Base-by-base conservation (phyloP, 2,113 vertebrate species). In the Passer montanus region DNA sequence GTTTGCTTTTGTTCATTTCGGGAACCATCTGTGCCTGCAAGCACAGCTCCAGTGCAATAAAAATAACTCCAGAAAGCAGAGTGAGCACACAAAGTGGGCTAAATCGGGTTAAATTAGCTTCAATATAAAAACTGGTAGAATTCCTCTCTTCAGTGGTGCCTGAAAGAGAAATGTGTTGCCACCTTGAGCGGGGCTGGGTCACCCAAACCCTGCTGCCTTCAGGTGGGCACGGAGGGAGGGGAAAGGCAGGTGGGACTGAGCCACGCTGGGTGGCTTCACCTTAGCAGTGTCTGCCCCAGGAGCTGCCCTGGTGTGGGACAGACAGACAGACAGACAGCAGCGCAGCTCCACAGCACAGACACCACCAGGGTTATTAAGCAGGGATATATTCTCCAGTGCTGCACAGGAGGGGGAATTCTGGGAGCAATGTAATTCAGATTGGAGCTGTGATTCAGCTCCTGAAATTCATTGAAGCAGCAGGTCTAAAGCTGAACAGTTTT, bases 21-120 rank as follows among this genome's bases (percentile, higher is more conserved):
- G 89, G 84, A 94, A 56, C 94, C 92, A 96, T 94, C 96, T 97
- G 96, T 89, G 94, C 89, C 73, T 84, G 58, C 37, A 35, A 95
- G 47, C 33, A 7, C 21, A 17, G 83, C 67, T 94, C 63, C 87
- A 69, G 84, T 43, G 77, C 91, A 52, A 22, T 78, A 53, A 84
- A 90, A 90, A 75, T 46, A 75, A 49, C 83, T 95, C 69, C 72
- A 49, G 74, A 58, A 92, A 78, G 80, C 64, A 22, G 52, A 6
- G 21, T 30, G 86, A 84, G 37, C 9, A 12, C 24, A 62, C 60
- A n/a, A 28, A 81, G 62, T 13, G 66, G 82, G 87, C 52, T 93
- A 58, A 84, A 79, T 19, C 20, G 85, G 70, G 82, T 76, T 76
- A 43, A 89, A 84, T 49, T 26, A 22, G 31, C 66, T 68, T 47